phyloP scores from a whole-genome alignment of 2,113 vertebrate species.

The Prochilodus magdalenae region DNA sequence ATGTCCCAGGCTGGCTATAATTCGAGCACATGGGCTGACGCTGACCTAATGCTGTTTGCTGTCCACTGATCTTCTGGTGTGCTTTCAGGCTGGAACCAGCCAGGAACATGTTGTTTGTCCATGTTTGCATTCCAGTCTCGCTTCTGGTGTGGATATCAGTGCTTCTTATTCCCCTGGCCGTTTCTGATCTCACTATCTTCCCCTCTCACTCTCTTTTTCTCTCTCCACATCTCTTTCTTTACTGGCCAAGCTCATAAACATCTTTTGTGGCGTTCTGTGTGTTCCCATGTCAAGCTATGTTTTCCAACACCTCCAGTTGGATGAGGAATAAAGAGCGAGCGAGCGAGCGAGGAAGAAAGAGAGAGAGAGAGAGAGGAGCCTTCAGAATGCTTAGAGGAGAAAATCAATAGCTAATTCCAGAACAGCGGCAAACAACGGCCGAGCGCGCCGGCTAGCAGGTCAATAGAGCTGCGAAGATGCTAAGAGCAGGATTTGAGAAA shows the following conservation, averaged over 20 bases:
- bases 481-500: conserved; percentile 53
- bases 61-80: too few species aligned
- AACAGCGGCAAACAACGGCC: conserved; percentile 25
- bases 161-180: background rate
- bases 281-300: conserved; percentile 24
- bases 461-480: conserved; percentile 56
- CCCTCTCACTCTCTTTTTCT: background rate
- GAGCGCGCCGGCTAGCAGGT: conserved; percentile 38
- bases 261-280: conserved; percentile 44
- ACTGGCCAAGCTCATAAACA: conserved; percentile 19
- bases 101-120: background rate
- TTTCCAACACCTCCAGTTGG: conserved; percentile 34
- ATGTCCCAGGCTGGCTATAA: too few species aligned
- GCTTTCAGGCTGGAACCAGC: background rate
- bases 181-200: background rate
- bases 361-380: conserved; percentile 26
- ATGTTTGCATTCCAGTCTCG: background rate
- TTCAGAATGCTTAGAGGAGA: conserved; percentile 45
- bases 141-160: background rate
- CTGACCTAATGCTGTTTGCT: too few species aligned
- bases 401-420: conserved; percentile 64
- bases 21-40: too few species aligned
- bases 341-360: background rate
- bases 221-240: background rate
- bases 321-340: conserved; percentile 11